Conservation (phyloP, 2,113 vertebrate species). For the Indicator indicator region DNA sequence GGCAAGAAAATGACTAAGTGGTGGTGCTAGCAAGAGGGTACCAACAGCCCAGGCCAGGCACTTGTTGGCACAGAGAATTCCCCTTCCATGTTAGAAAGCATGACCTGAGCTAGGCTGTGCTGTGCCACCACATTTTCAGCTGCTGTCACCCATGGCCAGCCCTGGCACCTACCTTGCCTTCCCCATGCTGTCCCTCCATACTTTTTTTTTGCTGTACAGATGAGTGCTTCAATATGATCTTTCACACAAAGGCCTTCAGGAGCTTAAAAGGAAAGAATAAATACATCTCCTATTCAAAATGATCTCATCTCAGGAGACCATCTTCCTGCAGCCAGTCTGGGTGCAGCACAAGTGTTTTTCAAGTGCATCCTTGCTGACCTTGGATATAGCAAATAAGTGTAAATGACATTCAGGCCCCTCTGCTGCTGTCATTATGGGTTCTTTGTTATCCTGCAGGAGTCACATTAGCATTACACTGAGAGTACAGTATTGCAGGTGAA, state of each 20-base stretch:
- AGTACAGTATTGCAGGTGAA: constrained; percentile 29
- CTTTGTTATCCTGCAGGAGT: constrained; percentile 54
- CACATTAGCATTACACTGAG: constrained; percentile 52
- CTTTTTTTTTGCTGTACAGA: no score
- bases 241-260: background rate
- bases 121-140: background rate
- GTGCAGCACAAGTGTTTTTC: constrained; percentile 24
- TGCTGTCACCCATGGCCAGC: background rate
- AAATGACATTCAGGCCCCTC: constrained; percentile 61
- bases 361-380: constrained; percentile 66
- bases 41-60: background rate
- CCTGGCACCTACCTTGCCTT: background rate
- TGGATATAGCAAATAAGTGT: constrained; percentile 65
- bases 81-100: background rate
- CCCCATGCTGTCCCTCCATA: background rate
- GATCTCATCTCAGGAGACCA: background rate
- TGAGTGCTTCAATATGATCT: constrained; percentile 6
- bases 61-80: background rate
- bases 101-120: background rate
- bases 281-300: constrained; percentile 41
- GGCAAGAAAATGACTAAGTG: background rate
- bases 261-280: background rate
- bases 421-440: constrained; percentile 41
- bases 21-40: background rate
- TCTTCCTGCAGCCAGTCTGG: constrained; percentile 21